A percentile compares a stretch with the other conserved stretches of the same genome.
phyloP scores from a whole-genome alignment of 2,797 vertebrate species.

The Pangasius krempfi region DNA sequence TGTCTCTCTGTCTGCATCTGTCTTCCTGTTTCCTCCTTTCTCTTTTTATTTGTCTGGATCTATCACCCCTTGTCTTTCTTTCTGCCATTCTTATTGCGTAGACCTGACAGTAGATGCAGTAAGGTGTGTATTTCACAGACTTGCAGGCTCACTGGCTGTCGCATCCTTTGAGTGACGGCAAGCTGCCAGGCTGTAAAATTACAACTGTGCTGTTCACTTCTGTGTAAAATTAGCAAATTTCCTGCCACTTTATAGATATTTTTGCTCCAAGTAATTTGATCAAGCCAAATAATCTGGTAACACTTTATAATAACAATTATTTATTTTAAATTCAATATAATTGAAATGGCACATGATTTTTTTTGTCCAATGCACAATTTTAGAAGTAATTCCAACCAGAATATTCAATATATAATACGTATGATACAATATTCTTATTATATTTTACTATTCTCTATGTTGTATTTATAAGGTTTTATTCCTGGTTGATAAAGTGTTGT shows the following conservation, averaged over 20 bases:
- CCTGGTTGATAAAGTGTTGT: not conserved
- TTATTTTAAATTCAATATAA: not conserved
- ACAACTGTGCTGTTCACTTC: not conserved
- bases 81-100: constrained; percentile 1
- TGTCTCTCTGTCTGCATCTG: constrained; percentile 12
- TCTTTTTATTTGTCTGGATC: constrained; percentile 21
- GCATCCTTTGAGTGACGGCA: not conserved
- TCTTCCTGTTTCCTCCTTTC: not conserved
- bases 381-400: not conserved
- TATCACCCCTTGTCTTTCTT: constrained; percentile 21
- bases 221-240: constrained; percentile 13
- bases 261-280: not conserved
- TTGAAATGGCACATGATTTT: not conserved
- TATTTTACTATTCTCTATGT: not conserved
- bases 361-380: not conserved
- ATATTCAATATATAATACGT: not conserved
- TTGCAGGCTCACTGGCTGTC: constrained; percentile 16
- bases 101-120: constrained; percentile 36
- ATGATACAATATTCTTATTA: not conserved
- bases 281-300: not conserved
- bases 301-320: not conserved
- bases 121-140: constrained; percentile 41
- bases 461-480: not conserved
- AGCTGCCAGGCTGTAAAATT: not conserved
- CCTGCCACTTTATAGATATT: not conserved